Conservation (phyloP, 2,797 vertebrate genomes). For the Valencia hispanica region DNA sequence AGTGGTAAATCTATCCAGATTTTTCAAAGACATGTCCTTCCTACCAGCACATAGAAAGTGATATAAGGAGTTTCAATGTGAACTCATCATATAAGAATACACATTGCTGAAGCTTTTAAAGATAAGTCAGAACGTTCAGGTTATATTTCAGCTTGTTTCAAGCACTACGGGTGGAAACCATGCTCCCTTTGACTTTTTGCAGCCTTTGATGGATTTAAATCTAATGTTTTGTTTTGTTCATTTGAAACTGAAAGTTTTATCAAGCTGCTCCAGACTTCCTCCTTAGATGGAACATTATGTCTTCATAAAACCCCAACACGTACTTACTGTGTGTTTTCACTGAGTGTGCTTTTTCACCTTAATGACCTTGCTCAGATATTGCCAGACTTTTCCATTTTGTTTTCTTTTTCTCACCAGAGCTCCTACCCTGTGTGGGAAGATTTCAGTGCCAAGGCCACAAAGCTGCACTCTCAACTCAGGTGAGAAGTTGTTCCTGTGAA, state of each 20-base stretch:
- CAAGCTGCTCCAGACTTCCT: background rate
- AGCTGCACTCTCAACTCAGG: conserved; percentile 98
- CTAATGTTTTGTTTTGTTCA: background rate
- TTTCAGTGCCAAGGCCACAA: conserved; percentile 92
- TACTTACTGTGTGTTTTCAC: conserved; percentile 17
- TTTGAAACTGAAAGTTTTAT: background rate
- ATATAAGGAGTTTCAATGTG: background rate
- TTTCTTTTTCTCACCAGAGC: conserved; percentile 63
- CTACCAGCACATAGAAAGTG: conserved; percentile 35
- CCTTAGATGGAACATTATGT: conserved; percentile 17
- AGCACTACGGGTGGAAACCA: conserved; percentile 4
- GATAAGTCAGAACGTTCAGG: conserved; percentile 27
- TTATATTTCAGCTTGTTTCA: background rate
- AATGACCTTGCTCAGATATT: conserved; percentile 29
- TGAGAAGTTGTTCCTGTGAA: conserved; percentile 68
- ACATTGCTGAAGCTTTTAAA: conserved; percentile 31
- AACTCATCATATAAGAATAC: conserved; percentile 7
- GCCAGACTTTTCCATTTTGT: conserved; percentile 18
- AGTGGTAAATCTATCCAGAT: conserved; percentile 54
- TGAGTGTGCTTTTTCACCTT: background rate
- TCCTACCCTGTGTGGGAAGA: conserved; percentile 86
- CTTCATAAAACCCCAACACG: conserved; percentile 1
- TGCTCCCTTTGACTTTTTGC: background rate
- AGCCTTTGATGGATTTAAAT: background rate
- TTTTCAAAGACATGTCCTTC: conserved; percentile 36